Evolutionary conservation across 1,140 invertebrate genomes (phyloP).

Genomic region (Halesus radiatus): DNA sequence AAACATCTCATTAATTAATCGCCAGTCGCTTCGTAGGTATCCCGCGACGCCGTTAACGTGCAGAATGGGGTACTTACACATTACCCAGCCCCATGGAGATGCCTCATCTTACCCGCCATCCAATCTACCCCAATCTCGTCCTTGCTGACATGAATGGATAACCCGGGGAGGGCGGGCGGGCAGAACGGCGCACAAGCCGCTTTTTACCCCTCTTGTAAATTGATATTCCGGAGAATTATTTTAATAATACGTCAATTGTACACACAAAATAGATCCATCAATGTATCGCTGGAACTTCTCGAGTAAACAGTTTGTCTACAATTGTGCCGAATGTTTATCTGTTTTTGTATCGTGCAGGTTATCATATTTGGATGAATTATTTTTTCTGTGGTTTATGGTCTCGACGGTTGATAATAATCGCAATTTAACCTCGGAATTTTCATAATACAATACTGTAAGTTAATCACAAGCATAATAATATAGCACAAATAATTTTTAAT

Average conservation of each 20-base stretch:
- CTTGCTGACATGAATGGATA: background rate
- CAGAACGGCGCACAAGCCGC: background rate
- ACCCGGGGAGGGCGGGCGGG: background rate
- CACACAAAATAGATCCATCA: background rate
- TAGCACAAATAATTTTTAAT: no score
- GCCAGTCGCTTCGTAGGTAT: background rate
- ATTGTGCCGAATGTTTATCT: background rate
- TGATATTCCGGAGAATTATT: background rate
- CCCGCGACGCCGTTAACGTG: slow-evolving; percentile 14
- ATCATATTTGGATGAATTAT: background rate
- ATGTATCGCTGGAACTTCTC: background rate
- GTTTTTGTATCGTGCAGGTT: background rate
- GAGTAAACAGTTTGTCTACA: background rate
- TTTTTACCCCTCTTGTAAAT: background rate
- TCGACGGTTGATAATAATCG: no score
- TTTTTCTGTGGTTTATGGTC: no score
- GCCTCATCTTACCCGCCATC: slow-evolving; percentile 9
- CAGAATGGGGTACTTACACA: slow-evolving; percentile 14
- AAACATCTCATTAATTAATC: slow-evolving; percentile 2
- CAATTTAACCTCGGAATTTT: no score
- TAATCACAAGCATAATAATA: no score
- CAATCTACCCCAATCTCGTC: background rate
- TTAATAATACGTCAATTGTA: background rate
- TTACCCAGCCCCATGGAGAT: slow-evolving; percentile 6
- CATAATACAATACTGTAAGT: no score